Evolutionary conservation across 2,113 vertebrate genomes (phyloP), one percentile per base, ranked within the genome.

Genomic region (Panurus biarmicus): DNA sequence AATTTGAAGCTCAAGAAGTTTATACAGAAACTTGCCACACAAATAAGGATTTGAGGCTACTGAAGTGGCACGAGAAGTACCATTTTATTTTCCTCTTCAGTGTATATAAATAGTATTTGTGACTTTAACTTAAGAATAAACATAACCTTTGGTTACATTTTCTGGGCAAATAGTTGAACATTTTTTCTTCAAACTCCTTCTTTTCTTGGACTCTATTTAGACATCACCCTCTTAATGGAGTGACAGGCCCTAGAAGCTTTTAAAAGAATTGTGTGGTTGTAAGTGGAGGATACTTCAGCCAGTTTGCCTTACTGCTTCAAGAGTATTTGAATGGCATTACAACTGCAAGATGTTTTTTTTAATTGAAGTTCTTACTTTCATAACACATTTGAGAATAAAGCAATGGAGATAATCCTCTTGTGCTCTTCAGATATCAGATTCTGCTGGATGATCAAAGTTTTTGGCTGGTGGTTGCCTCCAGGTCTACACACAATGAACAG

Each of bases 401-500:
- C 23, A 65, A 50, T 36, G 36, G 76, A 87, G 73, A 78, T 60
- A 95, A 67, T 73, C 64, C 82, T 87, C 58, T 73, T 73, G 75
- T 60, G 75, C 60, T 85, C 47, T 83, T 93, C 81, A 66, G 71
- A 79, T 69, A 78, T 40, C 50, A 87, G 33, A 56, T 82, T 67
- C 50, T 94, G 24, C 53, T 72, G 38, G 29, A 71, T 96, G 85
- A 96, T 97, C 90, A 95, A 95, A 95, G 91, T 78, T 88, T 89
- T 94, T 86, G 61, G 7, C 33, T 94, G 72, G 44, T 90, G 47
- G 18, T 85, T 95, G 91, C 90, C 94, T 93, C 51, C 50, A 90
- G 94, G 75, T 82, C 29, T 61, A 23, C 83, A 78, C 40, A 80
- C 85, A 88, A 80, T 38, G 64, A 95, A 90, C 94, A 94, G 93